Percentiles rank a stretch among this genome's conserved stretches.
phyloP scores from a whole-genome alignment of 2,113 vertebrate species.

The Nettapus auritus region DNA sequence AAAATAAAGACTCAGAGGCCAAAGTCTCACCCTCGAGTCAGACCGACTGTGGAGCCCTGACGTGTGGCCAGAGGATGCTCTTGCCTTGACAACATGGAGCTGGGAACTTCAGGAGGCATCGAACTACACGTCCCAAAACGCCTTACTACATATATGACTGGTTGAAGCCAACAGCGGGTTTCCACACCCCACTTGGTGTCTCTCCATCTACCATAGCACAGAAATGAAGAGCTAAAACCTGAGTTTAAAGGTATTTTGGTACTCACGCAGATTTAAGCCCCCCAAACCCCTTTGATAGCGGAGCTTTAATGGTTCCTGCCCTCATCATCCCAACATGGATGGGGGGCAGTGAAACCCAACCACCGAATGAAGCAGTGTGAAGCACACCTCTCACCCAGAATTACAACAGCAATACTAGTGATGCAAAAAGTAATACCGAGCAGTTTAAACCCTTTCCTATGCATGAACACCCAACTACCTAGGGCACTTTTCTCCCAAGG shows the following conservation, averaged over 20 bases:
- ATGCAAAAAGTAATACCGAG: neutral
- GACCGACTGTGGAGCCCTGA: neutral
- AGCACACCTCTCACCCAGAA: neutral
- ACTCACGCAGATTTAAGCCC: neutral
- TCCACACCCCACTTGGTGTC: no score
- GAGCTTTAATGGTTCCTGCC: neutral
- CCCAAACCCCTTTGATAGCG: neutral
- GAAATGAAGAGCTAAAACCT: neutral
- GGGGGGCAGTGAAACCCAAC: neutral
- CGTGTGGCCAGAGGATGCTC: neutral
- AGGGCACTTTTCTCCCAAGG: neutral
- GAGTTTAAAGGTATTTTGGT: neutral
- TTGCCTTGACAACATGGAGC: accelerated
- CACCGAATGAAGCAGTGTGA: accelerated
- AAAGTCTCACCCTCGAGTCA: neutral
- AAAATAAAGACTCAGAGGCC: neutral
- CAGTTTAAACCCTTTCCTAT: neutral
- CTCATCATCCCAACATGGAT: accelerated
- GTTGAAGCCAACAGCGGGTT: neutral
- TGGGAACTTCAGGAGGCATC: neutral
- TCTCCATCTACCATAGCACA: accelerated
- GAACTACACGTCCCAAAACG: accelerated
- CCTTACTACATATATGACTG: neutral
- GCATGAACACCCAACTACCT: neutral
- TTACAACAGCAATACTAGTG: neutral